A percentile compares a stretch with the other conserved stretches of the same genome.
These are phyloP conservation scores for Patella ulyssiponensis DNA, from an alignment of 2,888 invertebrate genomes.

Conservation along the genomic window DNA sequence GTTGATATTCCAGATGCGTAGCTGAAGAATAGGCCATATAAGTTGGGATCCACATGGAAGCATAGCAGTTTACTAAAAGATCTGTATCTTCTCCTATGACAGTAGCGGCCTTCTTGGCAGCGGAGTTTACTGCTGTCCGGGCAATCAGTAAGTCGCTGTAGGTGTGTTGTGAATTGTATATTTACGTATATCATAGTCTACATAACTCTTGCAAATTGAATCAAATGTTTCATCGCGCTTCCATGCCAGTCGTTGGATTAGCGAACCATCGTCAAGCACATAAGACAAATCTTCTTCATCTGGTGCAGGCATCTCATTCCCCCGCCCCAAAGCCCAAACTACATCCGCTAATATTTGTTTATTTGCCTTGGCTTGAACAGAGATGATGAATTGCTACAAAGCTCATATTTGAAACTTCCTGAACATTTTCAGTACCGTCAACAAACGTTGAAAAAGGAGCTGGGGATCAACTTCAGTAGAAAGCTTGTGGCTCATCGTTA, in stretches of 20 bases:
- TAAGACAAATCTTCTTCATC: conserved; percentile 16
- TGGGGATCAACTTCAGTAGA: conserved; percentile 29
- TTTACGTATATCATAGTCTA: conserved; percentile 29
- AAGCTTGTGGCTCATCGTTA: conserved; percentile 21
- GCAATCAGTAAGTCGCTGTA: conserved; percentile 16
- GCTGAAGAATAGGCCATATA: conserved; percentile 16
- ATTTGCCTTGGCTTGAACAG: conserved; percentile 43
- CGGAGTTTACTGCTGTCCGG: neutral
- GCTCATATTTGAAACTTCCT: conserved; percentile 43
- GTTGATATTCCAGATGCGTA: conserved; percentile 14
- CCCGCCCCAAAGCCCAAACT: conserved; percentile 31
- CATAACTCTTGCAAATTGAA: conserved; percentile 36
- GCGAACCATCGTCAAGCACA: conserved; percentile 46
- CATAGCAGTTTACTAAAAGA: conserved; percentile 33
- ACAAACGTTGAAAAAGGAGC: conserved; percentile 39
- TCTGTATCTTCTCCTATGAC: neutral
- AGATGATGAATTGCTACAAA: conserved; percentile 39
- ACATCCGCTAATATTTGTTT: conserved; percentile 43
- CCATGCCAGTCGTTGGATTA: conserved; percentile 45
- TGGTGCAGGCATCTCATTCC: conserved; percentile 8
- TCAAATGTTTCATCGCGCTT: conserved; percentile 33
- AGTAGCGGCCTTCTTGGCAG: neutral
- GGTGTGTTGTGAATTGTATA: conserved; percentile 33
- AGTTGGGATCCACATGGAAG: conserved; percentile 8
- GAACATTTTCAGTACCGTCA: conserved; percentile 24